Base-by-base conservation (phyloP, 2,797 vertebrate species). In the Xenops minutus region DNA sequence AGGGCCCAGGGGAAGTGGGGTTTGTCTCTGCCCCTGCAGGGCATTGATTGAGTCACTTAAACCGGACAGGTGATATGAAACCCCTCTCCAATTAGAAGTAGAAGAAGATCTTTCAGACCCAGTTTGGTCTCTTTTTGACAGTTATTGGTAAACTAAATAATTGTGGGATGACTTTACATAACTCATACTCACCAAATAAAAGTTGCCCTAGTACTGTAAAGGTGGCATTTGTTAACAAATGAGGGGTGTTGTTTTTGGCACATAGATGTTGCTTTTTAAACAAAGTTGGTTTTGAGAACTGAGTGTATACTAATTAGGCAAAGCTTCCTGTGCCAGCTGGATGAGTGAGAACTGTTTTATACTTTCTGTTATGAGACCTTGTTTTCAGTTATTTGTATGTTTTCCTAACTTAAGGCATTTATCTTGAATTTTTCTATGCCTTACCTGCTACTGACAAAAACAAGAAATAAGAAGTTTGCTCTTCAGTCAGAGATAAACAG, bases 131-230 rank as follows among this genome's bases (percentile, higher is more conserved):
- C 59, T 41, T 66, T 83, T 67, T 67, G 48, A 10, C 59, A 58
- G 36, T 15, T 9, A 46, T 15, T 5, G 4, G 43, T 80, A 21
- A 87, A 79, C 12, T 64, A 66, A 88, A 14, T 55, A 51, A 44
- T 27, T 1, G 0, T 43, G 11, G 30, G 36, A 67, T 62, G 49
- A 48, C 14, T 30, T 17, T 17, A 14, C 0, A 0, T 83, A 83
- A 59, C 21, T 77, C 30, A n/a, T n/a, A 41, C 16, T 5, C 46
- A 44, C n/a, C 4, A 63, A 71, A 14, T 16, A 39, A 37, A 62
- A 80, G 29, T 55, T 62, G 8, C 20, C 61, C 18, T 77, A 32
- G 30, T 44, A 44, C 48, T 49, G 3, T 36, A 62, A 26, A 20
- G 17, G 32, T 77, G 27, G 37, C 59, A n/a, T 80, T 88, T 55